Evolutionary conservation across 1,140 invertebrate species (phyloP).

Genomic region (Melipona quadrifasciata): DNA sequence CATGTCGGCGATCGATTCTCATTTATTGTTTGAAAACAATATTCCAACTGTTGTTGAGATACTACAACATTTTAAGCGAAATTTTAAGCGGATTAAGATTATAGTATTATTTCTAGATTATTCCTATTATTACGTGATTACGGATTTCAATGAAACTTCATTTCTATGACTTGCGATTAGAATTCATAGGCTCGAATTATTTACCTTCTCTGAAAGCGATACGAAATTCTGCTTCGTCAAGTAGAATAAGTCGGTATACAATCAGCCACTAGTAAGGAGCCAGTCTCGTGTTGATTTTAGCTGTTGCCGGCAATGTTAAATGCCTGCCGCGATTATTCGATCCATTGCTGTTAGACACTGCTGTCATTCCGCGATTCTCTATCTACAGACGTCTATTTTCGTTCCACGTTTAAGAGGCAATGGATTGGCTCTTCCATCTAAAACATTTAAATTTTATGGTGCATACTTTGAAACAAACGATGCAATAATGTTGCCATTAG

Average conservation of each 20-base stretch:
- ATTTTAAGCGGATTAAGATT: too few species aligned
- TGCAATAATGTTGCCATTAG: not conserved
- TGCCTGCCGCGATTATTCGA: not conserved
- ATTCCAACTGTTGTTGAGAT: too few species aligned
- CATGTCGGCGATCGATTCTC: too few species aligned
- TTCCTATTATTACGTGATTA: not conserved
- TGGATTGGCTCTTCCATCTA: not conserved
- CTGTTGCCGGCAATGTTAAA: not conserved
- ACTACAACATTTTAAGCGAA: too few species aligned
- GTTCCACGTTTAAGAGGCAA: not conserved
- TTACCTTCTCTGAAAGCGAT: not conserved
- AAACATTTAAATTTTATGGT: not conserved
- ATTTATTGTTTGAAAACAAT: too few species aligned
- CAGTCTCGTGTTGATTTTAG: not conserved
- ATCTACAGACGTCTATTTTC: not conserved
- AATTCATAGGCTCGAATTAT: not conserved
- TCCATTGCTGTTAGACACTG: too few species aligned
- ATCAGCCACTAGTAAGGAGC: not conserved
- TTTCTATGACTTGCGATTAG: not conserved
- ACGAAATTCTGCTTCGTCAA: not conserved
- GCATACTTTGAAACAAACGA: not conserved
- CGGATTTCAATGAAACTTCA: not conserved
- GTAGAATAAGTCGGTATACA: slow-evolving; percentile 22
- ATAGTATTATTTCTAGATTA: not conserved
- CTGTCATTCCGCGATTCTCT: not conserved